Evolutionary conservation across 2,113 vertebrate genomes (phyloP), one percentile per base, ranked within the genome.

Genomic region (Canis aureus): DNA sequence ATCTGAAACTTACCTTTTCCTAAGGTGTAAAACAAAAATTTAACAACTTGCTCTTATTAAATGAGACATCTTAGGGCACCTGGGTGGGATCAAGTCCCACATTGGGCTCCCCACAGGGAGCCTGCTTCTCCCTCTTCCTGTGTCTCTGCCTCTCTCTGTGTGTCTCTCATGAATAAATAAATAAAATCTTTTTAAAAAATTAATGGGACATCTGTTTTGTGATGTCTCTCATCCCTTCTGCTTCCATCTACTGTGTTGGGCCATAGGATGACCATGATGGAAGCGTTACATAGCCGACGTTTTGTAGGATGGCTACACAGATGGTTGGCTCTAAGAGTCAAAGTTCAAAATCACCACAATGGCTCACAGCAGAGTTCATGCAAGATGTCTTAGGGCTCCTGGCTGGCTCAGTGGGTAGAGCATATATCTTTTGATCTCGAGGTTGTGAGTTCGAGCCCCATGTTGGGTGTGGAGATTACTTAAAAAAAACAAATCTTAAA

Each of bases 281-380:
- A 92, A 4, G 38, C 2, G 0, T 13, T 13, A 15, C 1, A 10
- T 43, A 23, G 49, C 2, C 12, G 55, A 22, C 11, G 3, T 80
- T 57, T 73, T 12, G 62, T 3, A 29, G 85, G n/a, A 79, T 71
- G 53, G 60, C 51, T 51, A 10, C 11, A 1, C 7, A 53, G 16
- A 29, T 0, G 29, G 11, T 55, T 71, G 71, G 12, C n/a, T 27
- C 69, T 29, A 2, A 79, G 9, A 79, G n/a, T 62, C 69, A 73
- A 35, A 62, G 43, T 55, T 89, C 43, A 89, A 64, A 79, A 60
- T 57, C 87, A 83, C 5, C 51, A n/a, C 25, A 27, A n/a, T 60
- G 59, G 53, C 76, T 78, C 25, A 51, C 15, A 27, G 11, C 49
- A 78, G 32, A 69, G 66, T 69, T 80, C 62, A 66, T 20, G 74